phyloP scores from a whole-genome alignment of 2,797 vertebrate species.

The Trematomus bernacchii region DNA sequence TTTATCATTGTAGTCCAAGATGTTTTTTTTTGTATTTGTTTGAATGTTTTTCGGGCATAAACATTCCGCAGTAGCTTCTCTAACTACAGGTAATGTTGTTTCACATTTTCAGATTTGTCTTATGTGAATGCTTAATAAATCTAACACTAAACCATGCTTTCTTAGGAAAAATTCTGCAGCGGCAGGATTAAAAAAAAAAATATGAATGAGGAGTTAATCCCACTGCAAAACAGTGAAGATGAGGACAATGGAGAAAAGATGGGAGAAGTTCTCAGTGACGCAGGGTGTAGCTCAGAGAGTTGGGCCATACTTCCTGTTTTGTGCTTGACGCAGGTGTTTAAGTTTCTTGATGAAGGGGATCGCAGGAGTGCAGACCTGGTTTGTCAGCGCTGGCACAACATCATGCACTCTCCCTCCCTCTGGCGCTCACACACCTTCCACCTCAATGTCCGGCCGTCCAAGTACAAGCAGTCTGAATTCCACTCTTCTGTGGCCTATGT shows the following conservation, averaged over 20 bases:
- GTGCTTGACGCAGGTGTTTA: conserved; percentile 80
- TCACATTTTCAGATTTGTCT: neutral
- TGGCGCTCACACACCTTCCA: conserved; percentile 82
- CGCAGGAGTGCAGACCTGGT: conserved; percentile 78
- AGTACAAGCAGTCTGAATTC: conserved; percentile 52
- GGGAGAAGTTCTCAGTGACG: neutral
- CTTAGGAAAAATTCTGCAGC: too few species aligned
- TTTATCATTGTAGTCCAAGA: too few species aligned
- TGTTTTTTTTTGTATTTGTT: too few species aligned
- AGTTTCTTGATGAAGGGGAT: conserved; percentile 77
- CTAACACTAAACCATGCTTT: too few species aligned
- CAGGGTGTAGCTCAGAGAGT: neutral
- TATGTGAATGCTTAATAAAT: too few species aligned
- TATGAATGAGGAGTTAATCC: neutral
- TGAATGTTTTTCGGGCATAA: too few species aligned
- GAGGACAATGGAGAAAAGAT: neutral
- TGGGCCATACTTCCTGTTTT: conserved; percentile 81
- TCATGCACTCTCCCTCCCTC: conserved; percentile 80
- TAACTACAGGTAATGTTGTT: neutral
- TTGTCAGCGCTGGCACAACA: conserved; percentile 80
- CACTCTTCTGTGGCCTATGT: conserved; percentile 74
- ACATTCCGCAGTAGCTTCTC: too few species aligned
- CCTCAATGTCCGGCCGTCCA: conserved; percentile 71
- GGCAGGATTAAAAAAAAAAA: neutral
- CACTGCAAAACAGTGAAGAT: neutral